Evolutionary conservation across 2,113 vertebrate species (phyloP).

Genomic region (Oncorhynchus mykiss): DNA sequence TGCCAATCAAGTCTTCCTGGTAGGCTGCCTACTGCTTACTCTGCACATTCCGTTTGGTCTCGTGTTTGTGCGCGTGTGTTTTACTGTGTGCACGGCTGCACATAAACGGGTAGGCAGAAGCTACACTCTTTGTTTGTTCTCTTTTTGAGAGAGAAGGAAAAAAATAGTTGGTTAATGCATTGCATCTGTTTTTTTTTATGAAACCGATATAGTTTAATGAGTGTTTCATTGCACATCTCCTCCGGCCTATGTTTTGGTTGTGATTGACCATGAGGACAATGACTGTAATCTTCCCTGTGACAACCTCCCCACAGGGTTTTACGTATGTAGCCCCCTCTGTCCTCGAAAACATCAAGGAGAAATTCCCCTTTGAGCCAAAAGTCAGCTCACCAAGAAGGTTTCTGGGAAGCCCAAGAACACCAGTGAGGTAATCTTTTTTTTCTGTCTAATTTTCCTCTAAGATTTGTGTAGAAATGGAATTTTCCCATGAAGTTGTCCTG

Average conservation of each 20-base stretch:
- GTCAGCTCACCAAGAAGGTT: conserved; percentile 91
- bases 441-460: not conserved
- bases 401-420: conserved; percentile 94
- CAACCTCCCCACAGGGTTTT: conserved; percentile 81
- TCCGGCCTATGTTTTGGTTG: conserved; percentile 48
- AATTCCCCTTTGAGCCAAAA: conserved; percentile 64
- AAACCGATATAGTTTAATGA: conserved; percentile 51
- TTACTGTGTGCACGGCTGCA: not conserved
- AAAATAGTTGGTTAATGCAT: conserved; percentile 49
- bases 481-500: not conserved
- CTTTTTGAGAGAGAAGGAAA: not conserved
- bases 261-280: conserved; percentile 45
- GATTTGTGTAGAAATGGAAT: not conserved
- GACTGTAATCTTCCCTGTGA: conserved; percentile 29
- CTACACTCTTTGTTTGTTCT: conserved; percentile 1
- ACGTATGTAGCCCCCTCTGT: conserved; percentile 99
- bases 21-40: conserved; percentile 58
- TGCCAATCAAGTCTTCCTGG: conserved; percentile 99
- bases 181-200: conserved; percentile 65
- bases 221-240: conserved; percentile 61
- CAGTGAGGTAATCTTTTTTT: conserved; percentile 84
- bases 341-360: conserved; percentile 97
- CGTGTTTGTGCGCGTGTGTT: not conserved
- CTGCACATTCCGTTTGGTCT: not conserved
- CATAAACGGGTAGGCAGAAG: conserved; percentile 9